A percentile compares a stretch with the other conserved stretches of the same genome.
Conservation (phyloP, 30 jellyfish, hydroid and myxozoan genomes). For the Mastigias papua region DNA sequence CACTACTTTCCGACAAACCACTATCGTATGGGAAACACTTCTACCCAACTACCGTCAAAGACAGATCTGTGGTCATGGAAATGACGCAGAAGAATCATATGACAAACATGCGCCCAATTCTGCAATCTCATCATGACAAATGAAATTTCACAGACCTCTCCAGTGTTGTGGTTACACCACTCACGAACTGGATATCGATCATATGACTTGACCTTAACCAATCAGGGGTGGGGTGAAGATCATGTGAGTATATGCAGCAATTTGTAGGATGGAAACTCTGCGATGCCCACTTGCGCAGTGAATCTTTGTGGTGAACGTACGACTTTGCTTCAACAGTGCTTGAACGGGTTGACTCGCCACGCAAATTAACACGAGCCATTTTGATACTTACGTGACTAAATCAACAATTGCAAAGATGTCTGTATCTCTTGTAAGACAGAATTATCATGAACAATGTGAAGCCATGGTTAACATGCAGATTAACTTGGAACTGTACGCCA, state of each 20-base stretch:
- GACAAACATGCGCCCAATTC: no score
- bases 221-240: not conserved
- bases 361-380: not conserved
- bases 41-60: no score
- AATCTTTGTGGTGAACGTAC: constrained; percentile 38
- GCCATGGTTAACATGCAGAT: constrained; percentile 98
- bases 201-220: not conserved
- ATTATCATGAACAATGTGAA: constrained; percentile 93
- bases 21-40: no score
- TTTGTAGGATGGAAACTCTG: not conserved
- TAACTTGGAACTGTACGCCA: constrained; percentile 92
- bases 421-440: constrained; percentile 81
- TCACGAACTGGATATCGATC: not conserved
- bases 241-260: not conserved
- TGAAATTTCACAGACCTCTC: not conserved
- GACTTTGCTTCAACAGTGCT: constrained; percentile 93
- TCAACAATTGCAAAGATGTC: constrained; percentile 45
- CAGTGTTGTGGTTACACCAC: not conserved
- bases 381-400: not conserved
- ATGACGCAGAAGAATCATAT: no score
- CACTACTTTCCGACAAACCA: no score
- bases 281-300: not conserved
- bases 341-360: constrained; percentile 83
- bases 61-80: no score
- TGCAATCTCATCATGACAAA: not conserved